Conservation (phyloP, 1,140 invertebrate species). For the Calosoma granatense region DNA sequence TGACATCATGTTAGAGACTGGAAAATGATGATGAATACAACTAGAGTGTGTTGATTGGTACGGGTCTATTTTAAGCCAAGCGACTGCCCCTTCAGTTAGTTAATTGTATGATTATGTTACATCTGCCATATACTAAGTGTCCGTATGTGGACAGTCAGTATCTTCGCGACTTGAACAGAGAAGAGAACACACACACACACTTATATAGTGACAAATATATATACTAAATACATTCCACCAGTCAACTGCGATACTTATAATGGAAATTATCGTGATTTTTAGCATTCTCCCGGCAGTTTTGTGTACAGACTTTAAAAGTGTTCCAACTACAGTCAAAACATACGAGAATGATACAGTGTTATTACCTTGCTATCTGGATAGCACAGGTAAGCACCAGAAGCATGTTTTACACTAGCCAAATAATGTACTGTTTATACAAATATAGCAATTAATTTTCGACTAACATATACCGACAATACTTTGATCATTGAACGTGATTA, state of each 20-base stretch:
- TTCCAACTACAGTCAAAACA: constrained; percentile 59
- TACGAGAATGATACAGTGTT: constrained; percentile 62
- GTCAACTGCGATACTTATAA: neutral
- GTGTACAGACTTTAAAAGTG: constrained; percentile 40
- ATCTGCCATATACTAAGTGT: neutral
- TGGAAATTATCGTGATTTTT: neutral
- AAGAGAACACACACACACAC: neutral
- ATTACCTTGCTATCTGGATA: constrained; percentile 57
- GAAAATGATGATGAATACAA: too few species aligned
- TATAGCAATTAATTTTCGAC: constrained; percentile 1
- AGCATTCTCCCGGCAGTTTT: neutral
- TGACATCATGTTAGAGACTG: too few species aligned
- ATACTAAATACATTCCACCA: neutral
- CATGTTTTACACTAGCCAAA: too few species aligned
- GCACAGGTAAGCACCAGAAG: constrained; percentile 36
- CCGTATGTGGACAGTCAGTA: neutral
- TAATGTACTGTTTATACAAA: too few species aligned
- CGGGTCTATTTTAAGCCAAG: neutral
- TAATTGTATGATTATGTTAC: constrained; percentile 3
- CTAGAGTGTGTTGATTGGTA: neutral
- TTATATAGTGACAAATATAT: neutral
- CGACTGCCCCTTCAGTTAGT: neutral
- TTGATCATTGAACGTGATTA: too few species aligned
- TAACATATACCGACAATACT: neutral
- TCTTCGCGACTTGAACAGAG: neutral